Base-by-base conservation (phyloP, 2,888 invertebrate species). In the Tetrapedia diversipes region DNA sequence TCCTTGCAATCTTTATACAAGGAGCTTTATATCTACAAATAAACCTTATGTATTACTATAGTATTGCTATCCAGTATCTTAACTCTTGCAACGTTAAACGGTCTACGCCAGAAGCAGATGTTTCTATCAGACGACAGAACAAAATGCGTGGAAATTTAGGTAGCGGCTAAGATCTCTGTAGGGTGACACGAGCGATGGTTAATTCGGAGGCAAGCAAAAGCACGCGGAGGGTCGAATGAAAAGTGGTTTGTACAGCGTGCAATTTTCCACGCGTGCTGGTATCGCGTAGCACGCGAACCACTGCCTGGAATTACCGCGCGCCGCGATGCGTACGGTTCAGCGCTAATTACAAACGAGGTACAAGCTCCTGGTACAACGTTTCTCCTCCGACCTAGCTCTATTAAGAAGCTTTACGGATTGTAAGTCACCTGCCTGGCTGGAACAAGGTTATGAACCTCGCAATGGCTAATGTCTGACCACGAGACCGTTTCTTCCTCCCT, bases 301-400 rank as follows among this genome's bases (percentile, higher is more conserved):
- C 57, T 45, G 57, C 32, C n/a, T 37, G 63, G 41, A 63, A 74
- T 74, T 64, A 64, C 59, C 37, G 66, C 56, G 43, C 34, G 29
- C 61, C 37, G 11, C 29, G 24, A n/a, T 39, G 57, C 73, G 47
- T 47, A 51, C 51, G 43, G 49, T 34, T 47, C 51, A 47, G 41
- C 59, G 77, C 64, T 77, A 77, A 77, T 77, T 77, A 68, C 73
- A 64, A 68, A 77, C 64, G 63, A 77, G 73, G 34, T 73, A 73
- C 59, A 61, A 49, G 61, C 72, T 49, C 51, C 37, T 34, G 64
- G 27, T 54, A 66, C 71, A 66, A 29, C 65, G 56, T 66, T 72
- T 71, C 71, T 39, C 54, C 54, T 45, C 65, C 66, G 59, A 59
- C 63, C 27, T n/a, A 27, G 63, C 54, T 64, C 73, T 77, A 64